Conservation (phyloP, 2,888 invertebrate species). For the Agonopterix alstromeriana region DNA sequence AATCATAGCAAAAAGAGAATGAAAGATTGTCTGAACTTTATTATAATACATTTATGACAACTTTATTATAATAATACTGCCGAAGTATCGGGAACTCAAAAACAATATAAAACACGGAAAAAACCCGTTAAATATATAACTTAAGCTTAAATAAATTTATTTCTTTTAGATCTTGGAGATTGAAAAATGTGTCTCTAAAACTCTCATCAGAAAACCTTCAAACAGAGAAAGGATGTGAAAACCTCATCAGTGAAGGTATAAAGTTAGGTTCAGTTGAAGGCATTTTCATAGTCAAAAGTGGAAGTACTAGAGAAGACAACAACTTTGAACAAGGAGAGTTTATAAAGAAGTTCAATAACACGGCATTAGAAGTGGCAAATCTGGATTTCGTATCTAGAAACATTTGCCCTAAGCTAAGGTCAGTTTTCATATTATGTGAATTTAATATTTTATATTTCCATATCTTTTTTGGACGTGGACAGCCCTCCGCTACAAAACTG, state of each 20-base stretch:
- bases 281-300: conserved; percentile 30
- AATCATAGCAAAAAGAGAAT: too few species aligned
- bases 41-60: too few species aligned
- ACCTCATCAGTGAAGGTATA: conserved; percentile 24
- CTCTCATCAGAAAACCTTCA: conserved; percentile 23
- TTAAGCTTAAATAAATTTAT: too few species aligned
- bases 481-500: too few species aligned
- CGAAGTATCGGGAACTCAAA: too few species aligned
- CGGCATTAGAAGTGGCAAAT: conserved; percentile 25
- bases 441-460: too few species aligned
- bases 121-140: too few species aligned
- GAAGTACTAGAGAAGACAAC: conserved; percentile 12
- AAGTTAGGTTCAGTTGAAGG: conserved; percentile 32
- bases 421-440: conserved; percentile 7
- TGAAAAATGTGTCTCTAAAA: conserved; percentile 21
- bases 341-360: conserved; percentile 26
- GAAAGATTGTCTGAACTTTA: too few species aligned
- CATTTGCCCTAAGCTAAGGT: conserved; percentile 34
- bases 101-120: too few species aligned
- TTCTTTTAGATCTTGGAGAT: conserved; percentile 22
- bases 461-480: too few species aligned
- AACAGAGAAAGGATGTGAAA: conserved; percentile 25
- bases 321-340: conserved; percentile 21
- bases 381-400: conserved; percentile 34
- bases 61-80: too few species aligned